A percentile compares a stretch with the other conserved stretches of the same genome.
Conservation (phyloP, 1,140 invertebrate genomes). For the Dendroctonus ponderosae region DNA sequence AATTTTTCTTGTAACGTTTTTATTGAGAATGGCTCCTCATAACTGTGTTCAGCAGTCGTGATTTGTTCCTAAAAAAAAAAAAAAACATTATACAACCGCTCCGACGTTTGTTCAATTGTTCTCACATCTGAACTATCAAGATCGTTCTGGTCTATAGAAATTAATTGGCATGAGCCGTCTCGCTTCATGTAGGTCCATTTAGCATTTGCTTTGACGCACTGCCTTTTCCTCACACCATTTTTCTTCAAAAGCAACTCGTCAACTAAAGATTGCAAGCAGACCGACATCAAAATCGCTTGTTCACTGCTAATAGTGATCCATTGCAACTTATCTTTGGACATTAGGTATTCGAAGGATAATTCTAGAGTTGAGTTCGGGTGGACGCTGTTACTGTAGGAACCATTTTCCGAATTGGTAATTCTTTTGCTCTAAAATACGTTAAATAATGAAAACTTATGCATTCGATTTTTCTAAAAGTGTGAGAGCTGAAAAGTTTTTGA, state of each 20-base stretch:
- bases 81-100: conserved; percentile 7
- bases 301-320: conserved; percentile 90
- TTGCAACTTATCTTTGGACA: conserved; percentile 86
- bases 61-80: conserved; percentile 32
- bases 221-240: conserved; percentile 54
- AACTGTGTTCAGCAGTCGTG: conserved; percentile 19
- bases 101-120: background rate
- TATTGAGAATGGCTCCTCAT: conserved; percentile 54
- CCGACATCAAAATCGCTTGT: conserved; percentile 92
- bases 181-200: conserved; percentile 55
- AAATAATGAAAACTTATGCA: background rate
- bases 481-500: background rate
- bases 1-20: conserved; percentile 59
- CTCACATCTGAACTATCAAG: conserved; percentile 48
- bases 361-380: conserved; percentile 60
- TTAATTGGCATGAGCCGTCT: conserved; percentile 57
- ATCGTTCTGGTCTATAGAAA: conserved; percentile 48
- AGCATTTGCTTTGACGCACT: conserved; percentile 40
- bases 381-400: conserved; percentile 13
- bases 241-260: conserved; percentile 88
- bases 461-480: background rate
- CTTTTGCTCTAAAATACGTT: conserved; percentile 2
- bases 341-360: conserved; percentile 93
- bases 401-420: background rate
- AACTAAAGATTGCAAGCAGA: conserved; percentile 92